Base-by-base conservation (phyloP, 2,113 vertebrate species). In the Anguilla rostrata region DNA sequence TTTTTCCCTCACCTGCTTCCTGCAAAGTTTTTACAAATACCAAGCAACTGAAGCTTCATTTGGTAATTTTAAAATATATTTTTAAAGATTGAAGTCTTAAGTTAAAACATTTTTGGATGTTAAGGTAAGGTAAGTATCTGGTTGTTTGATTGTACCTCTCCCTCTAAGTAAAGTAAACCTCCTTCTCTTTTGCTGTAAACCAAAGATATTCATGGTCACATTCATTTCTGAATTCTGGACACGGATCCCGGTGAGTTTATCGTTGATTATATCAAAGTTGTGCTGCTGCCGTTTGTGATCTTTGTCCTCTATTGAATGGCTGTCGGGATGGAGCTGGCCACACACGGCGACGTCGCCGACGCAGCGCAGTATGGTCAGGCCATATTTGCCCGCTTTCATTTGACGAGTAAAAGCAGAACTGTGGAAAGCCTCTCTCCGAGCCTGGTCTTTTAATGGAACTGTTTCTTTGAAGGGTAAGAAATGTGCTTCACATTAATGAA, bases 401-500 rank as follows among this genome's bases (percentile, higher is more conserved):
- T 34, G 26, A 75, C 11, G n/a, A 34, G n/a, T 26, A 29, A 34
- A 34, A 75, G 71, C 8, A 75, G n/a, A 8, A 34, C 20, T 14
- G 71, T 12, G 9, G 71, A 12, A 66, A 26, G 20, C 60, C 60
- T 66, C 22, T 66, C 26, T n/a, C 71, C 11, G 26, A 71, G 71
- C 71, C n/a, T 75, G 26, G 71, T 34, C 71, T 75, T 75, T 75
- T 34, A n/a, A n/a, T 75, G 71, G 71, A 75, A 75, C 12, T n/a
- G 71, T 75, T 75, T 75, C n/a, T 75, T 34, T 75, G n/a, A 75
- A 71, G 71, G 71, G 71, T 29, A n/a, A 34, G n/a, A 75, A 75
- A 75, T 75, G 71, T 75, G 71, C 71, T 75, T 75, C 71, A 75
- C 71, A 75, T 75, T 75, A 75, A 75, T 75, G 71, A 75, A 29